These are phyloP conservation scores for Abscondita cerata DNA, from an alignment of 2,888 invertebrate species.

Conservation along the genomic window DNA sequence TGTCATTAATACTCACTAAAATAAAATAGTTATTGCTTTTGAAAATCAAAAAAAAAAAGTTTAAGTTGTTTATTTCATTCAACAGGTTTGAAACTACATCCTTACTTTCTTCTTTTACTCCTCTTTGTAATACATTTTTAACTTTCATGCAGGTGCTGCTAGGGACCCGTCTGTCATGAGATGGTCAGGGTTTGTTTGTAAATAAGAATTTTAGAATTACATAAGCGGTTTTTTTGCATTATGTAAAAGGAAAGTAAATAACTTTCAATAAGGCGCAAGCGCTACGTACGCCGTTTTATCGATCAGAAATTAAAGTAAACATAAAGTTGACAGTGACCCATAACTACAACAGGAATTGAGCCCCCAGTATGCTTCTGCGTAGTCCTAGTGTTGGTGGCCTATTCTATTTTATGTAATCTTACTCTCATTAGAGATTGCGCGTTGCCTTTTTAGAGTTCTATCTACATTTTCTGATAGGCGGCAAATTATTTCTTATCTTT, in stretches of 20 bases:
- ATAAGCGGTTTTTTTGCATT: background rate
- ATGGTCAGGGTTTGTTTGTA: too few species aligned
- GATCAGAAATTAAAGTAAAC: conserved; percentile 22
- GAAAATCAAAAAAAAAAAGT: too few species aligned
- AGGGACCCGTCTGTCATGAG: too few species aligned
- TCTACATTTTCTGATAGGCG: conserved; percentile 16
- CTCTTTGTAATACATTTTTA: too few species aligned
- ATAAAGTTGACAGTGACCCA: conserved; percentile 32
- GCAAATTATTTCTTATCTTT: background rate
- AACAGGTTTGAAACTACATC: too few species aligned
- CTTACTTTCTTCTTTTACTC: too few species aligned
- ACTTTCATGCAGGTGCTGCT: too few species aligned
- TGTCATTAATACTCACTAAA: too few species aligned
- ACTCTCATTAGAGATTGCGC: conserved; percentile 29
- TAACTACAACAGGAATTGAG: conserved; percentile 24
- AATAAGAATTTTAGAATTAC: too few species aligned
- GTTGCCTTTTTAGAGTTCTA: background rate
- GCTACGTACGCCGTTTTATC: conserved; percentile 14
- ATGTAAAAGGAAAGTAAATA: background rate
- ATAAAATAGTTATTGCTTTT: too few species aligned
- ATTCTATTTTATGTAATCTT: conserved; percentile 33
- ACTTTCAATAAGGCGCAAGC: conserved; percentile 16
- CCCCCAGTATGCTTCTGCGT: conserved; percentile 29
- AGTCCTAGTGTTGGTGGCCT: conserved; percentile 30
- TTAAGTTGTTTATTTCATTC: too few species aligned